Evolutionary conservation across 2,888 invertebrate species (phyloP).

Genomic region (Sarcophaga carnaria): DNA sequence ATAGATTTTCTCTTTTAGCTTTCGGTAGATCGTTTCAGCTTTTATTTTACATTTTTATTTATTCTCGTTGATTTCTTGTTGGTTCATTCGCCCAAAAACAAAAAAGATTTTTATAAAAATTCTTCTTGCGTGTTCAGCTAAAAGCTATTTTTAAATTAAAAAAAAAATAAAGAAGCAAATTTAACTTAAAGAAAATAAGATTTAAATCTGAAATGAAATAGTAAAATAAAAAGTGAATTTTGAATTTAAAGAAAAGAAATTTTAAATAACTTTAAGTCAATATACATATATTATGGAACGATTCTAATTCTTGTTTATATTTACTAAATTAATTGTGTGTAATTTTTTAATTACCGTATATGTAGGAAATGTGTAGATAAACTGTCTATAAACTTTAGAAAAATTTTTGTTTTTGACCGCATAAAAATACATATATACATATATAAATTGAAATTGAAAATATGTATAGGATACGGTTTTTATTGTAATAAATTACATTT

Average conservation of each 20-base stretch:
- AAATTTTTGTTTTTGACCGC: neutral
- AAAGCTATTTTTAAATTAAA: constrained; percentile 80
- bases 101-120: constrained; percentile 73
- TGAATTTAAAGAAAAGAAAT: constrained; percentile 31
- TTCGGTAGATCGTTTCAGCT: constrained; percentile 54
- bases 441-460: neutral
- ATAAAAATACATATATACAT: constrained; percentile 7
- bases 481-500: too few relatives aligned
- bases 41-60: constrained; percentile 65
- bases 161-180: constrained; percentile 54
- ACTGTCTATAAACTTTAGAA: constrained; percentile 9
- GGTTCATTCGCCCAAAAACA: constrained; percentile 65
- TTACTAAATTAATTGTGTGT: neutral
- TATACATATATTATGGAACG: neutral
- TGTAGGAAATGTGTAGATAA: neutral
- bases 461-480: too few relatives aligned
- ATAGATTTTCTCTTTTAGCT: constrained; percentile 53
- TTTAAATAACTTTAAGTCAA: neutral
- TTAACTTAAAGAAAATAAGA: constrained; percentile 37
- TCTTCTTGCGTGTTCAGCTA: constrained; percentile 80
- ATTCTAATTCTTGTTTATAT: neutral
- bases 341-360: neutral
- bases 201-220: constrained; percentile 1
- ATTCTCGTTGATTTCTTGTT: constrained; percentile 59
- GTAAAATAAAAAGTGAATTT: constrained; percentile 23